Conservation (phyloP, 2,797 vertebrate genomes). For the Diplodus puntazzo region DNA sequence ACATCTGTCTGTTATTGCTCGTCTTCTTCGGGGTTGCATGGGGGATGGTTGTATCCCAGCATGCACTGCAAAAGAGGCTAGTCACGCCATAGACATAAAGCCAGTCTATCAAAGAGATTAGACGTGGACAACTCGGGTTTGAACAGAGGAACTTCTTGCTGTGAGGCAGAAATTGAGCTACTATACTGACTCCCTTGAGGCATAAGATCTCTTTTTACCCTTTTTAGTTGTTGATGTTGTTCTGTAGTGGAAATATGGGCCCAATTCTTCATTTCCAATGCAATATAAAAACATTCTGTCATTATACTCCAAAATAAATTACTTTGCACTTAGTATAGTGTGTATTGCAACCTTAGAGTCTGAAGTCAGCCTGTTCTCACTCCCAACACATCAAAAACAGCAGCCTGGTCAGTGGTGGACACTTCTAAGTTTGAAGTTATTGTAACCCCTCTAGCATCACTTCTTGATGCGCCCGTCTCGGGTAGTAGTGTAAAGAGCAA, state of each 20-base stretch:
- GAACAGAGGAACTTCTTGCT: slow-evolving; percentile 19
- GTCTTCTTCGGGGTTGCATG: not conserved
- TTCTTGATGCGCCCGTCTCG: too few species aligned
- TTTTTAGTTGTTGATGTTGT: slow-evolving; percentile 20
- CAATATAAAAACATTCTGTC: slow-evolving; percentile 4
- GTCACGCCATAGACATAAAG: not conserved
- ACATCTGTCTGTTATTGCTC: not conserved
- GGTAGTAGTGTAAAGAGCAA: too few species aligned
- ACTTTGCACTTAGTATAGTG: not conserved
- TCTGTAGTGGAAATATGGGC: not conserved
- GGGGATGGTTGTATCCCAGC: not conserved
- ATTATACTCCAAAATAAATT: not conserved
- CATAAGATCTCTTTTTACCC: slow-evolving; percentile 11
- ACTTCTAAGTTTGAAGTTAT: too few species aligned
- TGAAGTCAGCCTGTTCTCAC: too few species aligned
- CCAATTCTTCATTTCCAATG: not conserved
- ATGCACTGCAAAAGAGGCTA: not conserved
- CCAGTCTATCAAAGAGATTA: slow-evolving; percentile 26
- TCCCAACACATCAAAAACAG: not conserved
- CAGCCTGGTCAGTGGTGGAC: too few species aligned
- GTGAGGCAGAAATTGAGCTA: slow-evolving; percentile 25
- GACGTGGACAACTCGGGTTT: slow-evolving; percentile 2
- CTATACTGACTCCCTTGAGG: slow-evolving; percentile 1
- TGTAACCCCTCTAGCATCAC: too few species aligned
- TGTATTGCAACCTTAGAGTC: not conserved